Evolutionary conservation across 2,888 invertebrate genomes (phyloP), one percentile per base, ranked within the genome.

Genomic region (Steromphala cineraria): DNA sequence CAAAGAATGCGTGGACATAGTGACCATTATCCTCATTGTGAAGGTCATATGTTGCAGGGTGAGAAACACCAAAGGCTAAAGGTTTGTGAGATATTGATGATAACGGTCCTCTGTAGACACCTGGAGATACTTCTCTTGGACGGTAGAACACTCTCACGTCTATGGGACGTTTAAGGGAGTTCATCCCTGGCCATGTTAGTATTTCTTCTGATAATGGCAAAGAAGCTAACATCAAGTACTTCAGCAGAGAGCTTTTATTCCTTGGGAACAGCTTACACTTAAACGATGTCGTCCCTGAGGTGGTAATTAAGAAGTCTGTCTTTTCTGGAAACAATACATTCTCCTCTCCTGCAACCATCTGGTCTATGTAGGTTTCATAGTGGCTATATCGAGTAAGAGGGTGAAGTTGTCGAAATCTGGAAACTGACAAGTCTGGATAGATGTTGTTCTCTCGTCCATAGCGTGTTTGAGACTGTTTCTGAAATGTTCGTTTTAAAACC

Each of bases 271-370:
- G 78, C 53, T 86, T 84, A 24, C 82, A 81, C 55, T 80, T 80
- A 7, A 84, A 85, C 31, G 82, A 77, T 13, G 84, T 81, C 24
- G 86, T 85, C 19, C 86, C 86, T 8, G 86, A 85, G n/a, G 86
- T 83, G 7, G 78, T 24, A 0, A 83, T 82, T 15, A 84, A 80
- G 80, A 82, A 85, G 75, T 84, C 83, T 19, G 82, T 78, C 24
- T 81, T 71, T 71, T 83, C 87, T 5, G 82, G 82, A 80, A 87
- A 85, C 76, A 87, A 81, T 15, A 83, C 81, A 55, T 85, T 81
- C 55, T 53, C n/a, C 40, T 77, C 40, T 36, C 83, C 85, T 19
- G 19, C 56, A 31, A 80, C 53, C n/a, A 77, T 79, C 15, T 81
- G 67, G 24, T 75, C 62, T 8, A 74, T 78, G 62, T 82, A 84